Evolutionary conservation across 2,113 vertebrate species (phyloP).

Genomic region (Limanda limanda): DNA sequence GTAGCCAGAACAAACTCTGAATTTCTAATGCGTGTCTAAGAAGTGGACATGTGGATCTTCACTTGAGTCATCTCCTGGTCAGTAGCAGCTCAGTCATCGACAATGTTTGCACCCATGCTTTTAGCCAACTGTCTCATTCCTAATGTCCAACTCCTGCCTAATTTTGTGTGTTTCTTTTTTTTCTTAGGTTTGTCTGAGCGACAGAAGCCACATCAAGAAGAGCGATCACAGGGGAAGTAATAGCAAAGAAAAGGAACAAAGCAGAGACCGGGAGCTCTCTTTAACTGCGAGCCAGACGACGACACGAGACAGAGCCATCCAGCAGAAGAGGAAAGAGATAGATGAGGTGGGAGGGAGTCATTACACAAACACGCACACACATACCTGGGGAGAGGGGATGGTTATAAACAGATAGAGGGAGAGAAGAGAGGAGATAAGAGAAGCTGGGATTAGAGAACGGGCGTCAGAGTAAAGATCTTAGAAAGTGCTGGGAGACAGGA

Average conservation of each 20-base stretch:
- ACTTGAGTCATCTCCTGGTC: constrained; percentile 34
- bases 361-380: constrained; percentile 41
- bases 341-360: constrained; percentile 72
- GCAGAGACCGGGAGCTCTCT: constrained; percentile 51
- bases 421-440: constrained; percentile 44
- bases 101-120: constrained; percentile 22
- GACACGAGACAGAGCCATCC: constrained; percentile 78
- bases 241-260: constrained; percentile 44
- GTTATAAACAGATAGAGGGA: constrained; percentile 35
- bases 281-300: constrained; percentile 57
- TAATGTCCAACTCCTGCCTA: constrained; percentile 30
- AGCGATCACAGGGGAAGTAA: constrained; percentile 50
- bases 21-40: constrained; percentile 21
- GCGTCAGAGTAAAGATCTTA: constrained; percentile 29
- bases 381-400: constrained; percentile 24
- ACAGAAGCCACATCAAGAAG: constrained; percentile 58
- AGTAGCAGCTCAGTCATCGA: constrained; percentile 54
- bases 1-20: constrained; percentile 3
- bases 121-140: constrained; percentile 40
- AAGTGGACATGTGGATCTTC: constrained; percentile 32
- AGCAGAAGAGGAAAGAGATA: constrained; percentile 80
- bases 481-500: constrained; percentile 38
- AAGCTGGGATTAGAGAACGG: constrained; percentile 42
- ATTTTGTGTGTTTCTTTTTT: not conserved
- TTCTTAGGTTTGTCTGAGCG: constrained; percentile 60